Base-by-base conservation (phyloP, 2,797 vertebrate genomes). In the Lateolabrax maculatus region DNA sequence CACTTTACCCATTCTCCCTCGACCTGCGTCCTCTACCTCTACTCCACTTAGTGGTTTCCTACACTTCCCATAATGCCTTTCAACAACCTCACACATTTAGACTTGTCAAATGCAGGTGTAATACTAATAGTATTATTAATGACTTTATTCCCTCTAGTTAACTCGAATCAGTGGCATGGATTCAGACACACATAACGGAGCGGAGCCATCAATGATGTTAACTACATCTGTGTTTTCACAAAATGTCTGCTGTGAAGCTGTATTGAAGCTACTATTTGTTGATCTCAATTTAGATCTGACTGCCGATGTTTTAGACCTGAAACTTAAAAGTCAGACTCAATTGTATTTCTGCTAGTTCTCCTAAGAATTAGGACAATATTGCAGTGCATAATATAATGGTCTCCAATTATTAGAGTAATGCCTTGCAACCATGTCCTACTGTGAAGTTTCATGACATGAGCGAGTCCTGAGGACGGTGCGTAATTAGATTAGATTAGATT, bases 1-100 rank as follows among this genome's bases (percentile, higher is more conserved):
- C 27, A 23, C 37, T 60, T 44, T 34, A 36, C 15, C 43, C n/a
- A 9, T n/a, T n/a, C 27, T 18, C 18, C 43, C 31, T 25, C 21
- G n/a, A 16, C 44, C 55, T 71, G 43, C 36, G 5, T 8, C 1
- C 3, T 71, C 44, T 46, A 11, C 19, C 23, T 62, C 36, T 12
- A 2, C 19, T 3, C 25, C 49, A 55, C 25, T 23, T 9, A 36
- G 23, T 36, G 15, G 1, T 62, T 62, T 66, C 34, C 34, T 68
- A 60, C 25, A 19, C 51, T 46, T 0, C 64, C 46, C 57, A 70
- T 39, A 77, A 63, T 29, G 49, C 66, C n/a, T 46, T 37, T 48
- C 15, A 4, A 6, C 10, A 53, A 46, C 16, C 39, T 43, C 21
- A 51, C 10, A 56, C 5, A 3, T 74, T 48, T 64, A 34, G 19